Conservation (phyloP, 2,888 invertebrate species). For the Syrista parreyssii region DNA sequence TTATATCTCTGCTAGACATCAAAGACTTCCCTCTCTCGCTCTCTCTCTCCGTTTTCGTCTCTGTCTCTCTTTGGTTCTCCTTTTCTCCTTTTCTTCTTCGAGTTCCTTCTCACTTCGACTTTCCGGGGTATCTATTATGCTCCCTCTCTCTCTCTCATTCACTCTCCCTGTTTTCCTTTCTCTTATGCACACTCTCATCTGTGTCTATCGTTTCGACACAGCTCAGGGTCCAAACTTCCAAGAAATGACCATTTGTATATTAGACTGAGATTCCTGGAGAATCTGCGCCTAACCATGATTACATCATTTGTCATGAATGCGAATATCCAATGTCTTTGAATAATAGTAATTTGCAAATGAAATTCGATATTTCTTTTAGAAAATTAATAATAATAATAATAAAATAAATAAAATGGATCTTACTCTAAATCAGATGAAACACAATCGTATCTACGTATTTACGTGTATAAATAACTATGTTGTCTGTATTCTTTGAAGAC, state of each 20-base stretch:
- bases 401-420: background rate
- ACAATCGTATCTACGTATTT: too few relatives aligned
- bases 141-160: slow-evolving; percentile 20
- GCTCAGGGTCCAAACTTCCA: slow-evolving; percentile 37
- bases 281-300: too few relatives aligned
- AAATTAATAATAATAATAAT: background rate
- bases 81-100: slow-evolving; percentile 17
- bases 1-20: slow-evolving; percentile 59
- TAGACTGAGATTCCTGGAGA: slow-evolving; percentile 36
- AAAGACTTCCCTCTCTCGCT: slow-evolving; percentile 44
- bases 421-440: background rate
- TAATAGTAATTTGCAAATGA: too few relatives aligned
- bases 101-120: slow-evolving; percentile 14
- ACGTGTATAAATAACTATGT: too few relatives aligned
- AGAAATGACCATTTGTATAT: slow-evolving; percentile 58
- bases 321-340: too few relatives aligned
- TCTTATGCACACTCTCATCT: slow-evolving; percentile 23
- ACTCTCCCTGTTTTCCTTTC: slow-evolving; percentile 19
- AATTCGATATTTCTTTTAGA: too few relatives aligned
- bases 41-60: background rate
- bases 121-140: background rate
- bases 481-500: too few relatives aligned
- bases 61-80: background rate
- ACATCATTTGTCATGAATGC: too few relatives aligned
- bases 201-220: slow-evolving; percentile 15